Evolutionary conservation across 2,113 vertebrate genomes (phyloP).

Genomic region (Tiliqua scincoides): DNA sequence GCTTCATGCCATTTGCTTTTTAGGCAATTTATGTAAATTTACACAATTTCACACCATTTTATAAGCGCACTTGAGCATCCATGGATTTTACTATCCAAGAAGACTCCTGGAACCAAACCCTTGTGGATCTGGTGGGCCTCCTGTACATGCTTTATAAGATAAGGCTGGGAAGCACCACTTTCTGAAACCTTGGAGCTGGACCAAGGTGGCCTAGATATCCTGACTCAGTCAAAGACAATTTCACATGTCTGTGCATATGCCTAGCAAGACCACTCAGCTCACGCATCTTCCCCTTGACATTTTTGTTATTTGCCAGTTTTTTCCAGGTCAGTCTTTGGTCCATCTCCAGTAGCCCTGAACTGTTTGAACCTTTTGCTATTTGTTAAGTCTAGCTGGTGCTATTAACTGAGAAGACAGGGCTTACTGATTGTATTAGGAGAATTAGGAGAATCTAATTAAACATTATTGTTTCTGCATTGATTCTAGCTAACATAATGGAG

Average conservation of each 20-base stretch:
- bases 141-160: too few species aligned
- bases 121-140: too few species aligned
- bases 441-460: slow-evolving; percentile 1
- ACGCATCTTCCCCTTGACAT: background rate
- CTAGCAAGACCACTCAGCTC: background rate
- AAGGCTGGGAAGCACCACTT: too few species aligned
- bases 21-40: too few species aligned
- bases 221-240: too few species aligned
- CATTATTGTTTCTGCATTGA: background rate
- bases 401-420: background rate
- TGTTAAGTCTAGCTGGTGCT: background rate
- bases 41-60: too few species aligned
- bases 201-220: too few species aligned
- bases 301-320: background rate
- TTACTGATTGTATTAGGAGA: background rate
- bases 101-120: too few species aligned
- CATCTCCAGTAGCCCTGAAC: background rate
- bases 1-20: too few species aligned
- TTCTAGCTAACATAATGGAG: background rate
- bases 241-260: background rate
- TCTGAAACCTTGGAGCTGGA: too few species aligned
- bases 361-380: background rate
- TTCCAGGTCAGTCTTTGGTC: background rate
- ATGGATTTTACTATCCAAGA: too few species aligned
- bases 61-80: too few species aligned